Evolutionary conservation across 2,113 vertebrate genomes (phyloP), one percentile per base, ranked within the genome.

Genomic region (Illadopsis cleaveri): DNA sequence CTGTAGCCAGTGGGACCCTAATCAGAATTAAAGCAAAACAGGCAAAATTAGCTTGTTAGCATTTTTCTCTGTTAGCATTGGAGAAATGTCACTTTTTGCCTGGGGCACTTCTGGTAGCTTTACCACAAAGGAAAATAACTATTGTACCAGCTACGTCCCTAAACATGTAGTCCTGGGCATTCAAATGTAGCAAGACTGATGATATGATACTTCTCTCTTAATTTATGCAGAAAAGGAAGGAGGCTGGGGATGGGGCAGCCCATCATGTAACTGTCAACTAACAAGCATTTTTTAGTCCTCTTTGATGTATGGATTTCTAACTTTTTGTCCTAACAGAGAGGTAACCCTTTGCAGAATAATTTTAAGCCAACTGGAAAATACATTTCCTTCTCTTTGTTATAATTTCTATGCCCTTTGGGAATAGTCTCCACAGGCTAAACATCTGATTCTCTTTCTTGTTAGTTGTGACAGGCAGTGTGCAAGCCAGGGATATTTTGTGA

Each of bases 51-150:
- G 77, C 95, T 96, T 91, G 93, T 95, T 96, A 94, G 94, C 73
- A 89, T 86, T 94, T 94, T 96, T 94, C 88, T 90, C 75, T 85
- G 61, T 94, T 96, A 68, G 79, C 68, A 68, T 20, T 82, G 90
- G 82, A 95, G 73, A 90, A 95, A 96, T 93, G 93, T 97, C 96
- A 93, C 86, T 89, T 96, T 96, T 95, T 94, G 81, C 94, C 92
- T 89, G 44, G 56, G 70, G 96, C 93, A 58, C 38, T 88, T 96
- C 68, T 87, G 80, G 80, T 93, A 92, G 86, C 57, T 95, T 69
- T 93, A 70, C 48, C 82, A 93, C 40, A 57, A 89, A 94, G 82
- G 72, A 44, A 81, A 90, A 89, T 64, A 53, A 53, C 80, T 90
- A 14, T 82, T 86, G 65, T 89, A 86, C 48, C 45, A 50, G 31